These are phyloP conservation scores for Hypena proboscidalis DNA, from an alignment of 2,888 invertebrate genomes.

Conservation along the genomic window DNA sequence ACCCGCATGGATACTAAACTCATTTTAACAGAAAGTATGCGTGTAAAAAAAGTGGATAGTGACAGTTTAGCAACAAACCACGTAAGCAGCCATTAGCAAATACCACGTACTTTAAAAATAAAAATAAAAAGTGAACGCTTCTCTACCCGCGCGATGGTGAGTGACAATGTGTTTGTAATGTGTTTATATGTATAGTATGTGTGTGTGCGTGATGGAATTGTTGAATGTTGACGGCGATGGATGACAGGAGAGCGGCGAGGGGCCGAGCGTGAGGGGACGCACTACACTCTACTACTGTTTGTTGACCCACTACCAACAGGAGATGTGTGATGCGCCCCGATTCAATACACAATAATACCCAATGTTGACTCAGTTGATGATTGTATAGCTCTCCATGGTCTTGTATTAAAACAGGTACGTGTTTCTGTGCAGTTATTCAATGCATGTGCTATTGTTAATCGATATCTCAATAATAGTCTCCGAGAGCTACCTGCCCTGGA, in stretches of 20 bases:
- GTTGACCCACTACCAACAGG: slow-evolving; percentile 6
- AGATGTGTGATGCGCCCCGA: not conserved
- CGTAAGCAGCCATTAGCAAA: not conserved
- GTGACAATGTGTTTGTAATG: not conserved
- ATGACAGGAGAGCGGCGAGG: not conserved
- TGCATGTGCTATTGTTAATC: not conserved
- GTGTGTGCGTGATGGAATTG: not conserved
- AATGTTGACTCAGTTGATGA: slow-evolving; percentile 1
- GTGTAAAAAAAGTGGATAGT: not conserved
- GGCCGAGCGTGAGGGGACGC: slow-evolving; percentile 2
- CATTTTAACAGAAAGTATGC: no score
- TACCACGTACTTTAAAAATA: no score
- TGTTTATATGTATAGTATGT: not conserved
- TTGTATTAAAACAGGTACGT: not conserved
- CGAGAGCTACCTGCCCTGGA: slow-evolving; percentile 10
- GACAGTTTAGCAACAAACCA: slow-evolving; percentile 1
- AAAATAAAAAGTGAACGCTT: not conserved
- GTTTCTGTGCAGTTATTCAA: not conserved
- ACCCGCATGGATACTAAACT: no score
- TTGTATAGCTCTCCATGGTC: not conserved
- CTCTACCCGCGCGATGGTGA: not conserved
- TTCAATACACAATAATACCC: not conserved
- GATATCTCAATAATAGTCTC: not conserved
- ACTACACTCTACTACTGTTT: slow-evolving; percentile 1
- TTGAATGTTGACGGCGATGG: not conserved